These are phyloP conservation scores for Cuniculus paca DNA, from an alignment of 2,797 vertebrate genomes.

Conservation along the genomic window DNA sequence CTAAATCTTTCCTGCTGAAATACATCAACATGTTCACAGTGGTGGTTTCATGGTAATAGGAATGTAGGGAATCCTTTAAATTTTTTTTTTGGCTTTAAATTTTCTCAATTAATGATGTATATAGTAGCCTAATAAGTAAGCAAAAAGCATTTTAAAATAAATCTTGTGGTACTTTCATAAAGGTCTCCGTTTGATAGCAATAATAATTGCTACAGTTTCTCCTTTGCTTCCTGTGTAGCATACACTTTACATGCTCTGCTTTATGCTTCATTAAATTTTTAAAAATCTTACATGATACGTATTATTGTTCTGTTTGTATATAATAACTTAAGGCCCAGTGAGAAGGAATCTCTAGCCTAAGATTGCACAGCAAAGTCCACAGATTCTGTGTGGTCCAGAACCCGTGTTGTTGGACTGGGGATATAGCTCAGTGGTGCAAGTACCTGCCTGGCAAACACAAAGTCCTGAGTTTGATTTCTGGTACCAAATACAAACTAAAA, in stretches of 20 bases:
- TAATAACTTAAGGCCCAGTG: background rate
- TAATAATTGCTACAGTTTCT: constrained; percentile 57
- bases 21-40: constrained; percentile 23
- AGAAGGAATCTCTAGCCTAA: constrained; percentile 7
- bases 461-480: too few species aligned
- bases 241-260: constrained; percentile 27
- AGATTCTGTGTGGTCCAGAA: background rate
- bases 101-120: constrained; percentile 59
- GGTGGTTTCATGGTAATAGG: constrained; percentile 24
- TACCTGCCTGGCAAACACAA: too few species aligned
- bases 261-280: constrained; percentile 41
- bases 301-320: constrained; percentile 21
- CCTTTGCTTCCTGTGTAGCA: constrained; percentile 26
- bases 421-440: too few species aligned
- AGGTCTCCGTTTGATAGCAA: constrained; percentile 52
- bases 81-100: background rate
- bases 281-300: background rate
- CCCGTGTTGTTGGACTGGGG: background rate
- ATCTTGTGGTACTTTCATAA: constrained; percentile 20
- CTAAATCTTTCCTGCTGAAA: constrained; percentile 70
- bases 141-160: constrained; percentile 71
- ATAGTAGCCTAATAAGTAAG: constrained; percentile 66
- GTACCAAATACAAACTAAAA: too few species aligned
- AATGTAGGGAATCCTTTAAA: background rate
- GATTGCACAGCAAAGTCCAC: background rate